phyloP scores from a whole-genome alignment of 1,140 invertebrate species.

The Drosophila sturtevanti region DNA sequence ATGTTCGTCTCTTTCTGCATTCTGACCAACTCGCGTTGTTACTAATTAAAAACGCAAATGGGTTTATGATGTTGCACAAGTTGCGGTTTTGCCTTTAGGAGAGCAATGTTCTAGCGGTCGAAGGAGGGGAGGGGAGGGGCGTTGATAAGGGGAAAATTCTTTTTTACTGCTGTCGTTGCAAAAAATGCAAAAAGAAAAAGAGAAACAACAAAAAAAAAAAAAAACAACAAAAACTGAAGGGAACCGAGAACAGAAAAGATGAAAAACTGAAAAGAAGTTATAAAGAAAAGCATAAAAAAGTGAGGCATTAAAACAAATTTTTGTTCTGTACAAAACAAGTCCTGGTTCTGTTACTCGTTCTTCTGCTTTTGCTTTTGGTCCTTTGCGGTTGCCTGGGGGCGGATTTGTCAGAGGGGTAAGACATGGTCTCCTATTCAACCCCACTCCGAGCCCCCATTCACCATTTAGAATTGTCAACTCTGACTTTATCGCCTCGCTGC shows the following conservation, averaged over 20 bases:
- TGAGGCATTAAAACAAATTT: conserved; percentile 76
- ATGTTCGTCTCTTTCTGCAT: conserved; percentile 37
- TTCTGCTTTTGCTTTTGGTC: conserved; percentile 3
- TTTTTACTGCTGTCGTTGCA: conserved; percentile 75
- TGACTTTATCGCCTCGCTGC: conserved; percentile 63
- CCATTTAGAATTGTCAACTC: conserved; percentile 34
- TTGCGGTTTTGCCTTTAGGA: conserved; percentile 55
- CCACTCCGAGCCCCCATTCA: background rate
- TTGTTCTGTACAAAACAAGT: conserved; percentile 63
- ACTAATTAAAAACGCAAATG: conserved; percentile 81
- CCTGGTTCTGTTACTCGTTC: conserved; percentile 24
- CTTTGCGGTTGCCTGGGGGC: conserved; percentile 45
- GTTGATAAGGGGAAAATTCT: conserved; percentile 14
- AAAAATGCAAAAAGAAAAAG: conserved; percentile 63
- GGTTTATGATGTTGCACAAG: conserved; percentile 80
- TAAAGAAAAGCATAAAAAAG: conserved; percentile 75
- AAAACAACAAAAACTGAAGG: background rate
- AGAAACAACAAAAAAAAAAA: background rate
- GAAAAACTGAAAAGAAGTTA: conserved; percentile 66
- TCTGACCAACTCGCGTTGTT: conserved; percentile 68
- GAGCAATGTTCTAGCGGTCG: too few relatives aligned
- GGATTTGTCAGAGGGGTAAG: conserved; percentile 18
- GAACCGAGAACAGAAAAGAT: background rate
- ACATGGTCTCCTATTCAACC: background rate
- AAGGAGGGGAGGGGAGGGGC: too few relatives aligned